Conservation (phyloP, 2,797 vertebrate genomes). For the Falco biarmicus region DNA sequence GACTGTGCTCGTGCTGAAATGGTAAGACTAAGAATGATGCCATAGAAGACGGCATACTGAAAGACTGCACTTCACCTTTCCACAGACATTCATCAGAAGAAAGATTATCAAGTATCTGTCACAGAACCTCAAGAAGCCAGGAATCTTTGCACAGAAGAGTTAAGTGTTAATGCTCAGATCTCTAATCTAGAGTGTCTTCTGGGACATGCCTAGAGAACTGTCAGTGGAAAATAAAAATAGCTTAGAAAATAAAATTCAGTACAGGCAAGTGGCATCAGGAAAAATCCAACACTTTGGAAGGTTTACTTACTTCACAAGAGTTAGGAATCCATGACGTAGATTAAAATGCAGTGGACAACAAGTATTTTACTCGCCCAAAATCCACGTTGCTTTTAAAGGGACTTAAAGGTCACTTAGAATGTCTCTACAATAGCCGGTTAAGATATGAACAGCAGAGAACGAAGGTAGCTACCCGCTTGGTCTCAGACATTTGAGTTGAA, state of each 20-base stretch:
- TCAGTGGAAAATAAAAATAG: neutral
- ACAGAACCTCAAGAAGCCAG: neutral
- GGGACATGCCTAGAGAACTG: neutral
- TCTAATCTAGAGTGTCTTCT: neutral
- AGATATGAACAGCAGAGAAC: neutral
- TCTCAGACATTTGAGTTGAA: neutral
- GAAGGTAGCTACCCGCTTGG: neutral
- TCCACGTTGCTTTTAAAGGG: neutral
- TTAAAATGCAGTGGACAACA: neutral
- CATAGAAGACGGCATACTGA: neutral
- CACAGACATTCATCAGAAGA: neutral
- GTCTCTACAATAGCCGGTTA: neutral
- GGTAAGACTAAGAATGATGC: neutral
- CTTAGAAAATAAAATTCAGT: neutral
- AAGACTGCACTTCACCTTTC: neutral
- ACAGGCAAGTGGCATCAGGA: neutral
- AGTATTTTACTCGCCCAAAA: neutral
- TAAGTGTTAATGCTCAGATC: neutral
- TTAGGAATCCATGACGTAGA: neutral
- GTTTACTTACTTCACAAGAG: neutral
- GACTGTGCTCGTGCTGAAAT: neutral
- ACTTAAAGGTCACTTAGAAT: neutral
- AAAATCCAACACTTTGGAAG: neutral
- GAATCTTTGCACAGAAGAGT: neutral
- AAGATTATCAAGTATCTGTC: neutral